Evolutionary conservation across 1,140 invertebrate genomes (phyloP).

Genomic region (Magallana angulata): DNA sequence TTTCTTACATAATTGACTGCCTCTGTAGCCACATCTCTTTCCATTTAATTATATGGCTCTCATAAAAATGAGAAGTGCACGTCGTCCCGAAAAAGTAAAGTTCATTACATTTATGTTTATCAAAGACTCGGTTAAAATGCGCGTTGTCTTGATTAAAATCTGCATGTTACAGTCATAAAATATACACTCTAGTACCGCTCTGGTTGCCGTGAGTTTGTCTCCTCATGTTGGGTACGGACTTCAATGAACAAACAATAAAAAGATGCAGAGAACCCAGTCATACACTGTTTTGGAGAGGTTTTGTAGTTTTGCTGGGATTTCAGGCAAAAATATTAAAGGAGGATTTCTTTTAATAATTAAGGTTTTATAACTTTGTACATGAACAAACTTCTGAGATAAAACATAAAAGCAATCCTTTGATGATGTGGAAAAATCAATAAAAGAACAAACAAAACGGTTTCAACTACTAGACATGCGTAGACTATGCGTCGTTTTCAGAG

Average conservation of each 20-base stretch:
- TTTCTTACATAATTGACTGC: conserved; percentile 31
- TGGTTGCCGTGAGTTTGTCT: neutral
- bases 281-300: no score
- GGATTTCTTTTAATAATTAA: no score
- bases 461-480: no score
- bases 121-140: conserved; percentile 23
- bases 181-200: neutral
- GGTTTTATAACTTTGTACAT: no score
- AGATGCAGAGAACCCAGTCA: neutral
- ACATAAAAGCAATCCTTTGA: no score
- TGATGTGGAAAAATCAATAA: no score
- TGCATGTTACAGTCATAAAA: conserved; percentile 29
- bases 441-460: no score
- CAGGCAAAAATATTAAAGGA: no score
- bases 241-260: neutral
- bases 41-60: conserved; percentile 33
- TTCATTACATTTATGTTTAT: conserved; percentile 30
- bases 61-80: conserved; percentile 30
- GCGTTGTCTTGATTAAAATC: conserved; percentile 34
- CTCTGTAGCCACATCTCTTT: conserved; percentile 30
- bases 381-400: no score
- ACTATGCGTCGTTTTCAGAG: no score
- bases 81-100: conserved; percentile 10
- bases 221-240: neutral
- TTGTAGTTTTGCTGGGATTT: no score